Conservation (phyloP, 2,888 invertebrate genomes). For the Drosophila histrio region DNA sequence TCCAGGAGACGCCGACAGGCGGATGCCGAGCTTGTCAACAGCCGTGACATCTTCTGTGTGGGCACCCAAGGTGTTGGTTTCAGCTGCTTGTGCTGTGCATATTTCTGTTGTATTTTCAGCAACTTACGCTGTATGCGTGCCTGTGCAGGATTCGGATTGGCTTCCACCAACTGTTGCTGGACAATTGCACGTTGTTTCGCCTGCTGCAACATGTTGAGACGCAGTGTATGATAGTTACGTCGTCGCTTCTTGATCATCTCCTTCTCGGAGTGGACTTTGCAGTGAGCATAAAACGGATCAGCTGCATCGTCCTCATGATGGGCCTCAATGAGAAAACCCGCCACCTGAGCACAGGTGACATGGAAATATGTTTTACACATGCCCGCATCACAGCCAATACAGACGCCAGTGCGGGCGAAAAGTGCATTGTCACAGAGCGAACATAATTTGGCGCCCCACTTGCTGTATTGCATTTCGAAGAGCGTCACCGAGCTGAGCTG, state of each 20-base stretch:
- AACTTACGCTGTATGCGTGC: slow-evolving; percentile 91
- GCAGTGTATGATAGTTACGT: slow-evolving; percentile 93
- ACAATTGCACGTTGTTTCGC: slow-evolving; percentile 70
- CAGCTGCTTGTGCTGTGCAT: slow-evolving; percentile 89
- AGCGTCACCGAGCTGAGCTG: slow-evolving; percentile 95
- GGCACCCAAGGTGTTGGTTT: slow-evolving; percentile 95
- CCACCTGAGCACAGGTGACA: slow-evolving; percentile 98
- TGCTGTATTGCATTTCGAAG: slow-evolving; percentile 98
- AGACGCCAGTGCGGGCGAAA: slow-evolving; percentile 96
- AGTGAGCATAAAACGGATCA: slow-evolving; percentile 98
- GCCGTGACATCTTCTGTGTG: slow-evolving; percentile 96
- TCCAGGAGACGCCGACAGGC: slow-evolving; percentile 92
- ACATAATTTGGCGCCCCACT: slow-evolving; percentile 97
- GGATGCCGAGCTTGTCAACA: slow-evolving; percentile 95
- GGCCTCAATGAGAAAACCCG: slow-evolving; percentile 96
- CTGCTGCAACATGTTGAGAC: slow-evolving; percentile 91
- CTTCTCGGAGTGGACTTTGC: slow-evolving; percentile 97
- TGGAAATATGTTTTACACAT: slow-evolving; percentile 99
- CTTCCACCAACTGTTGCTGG: slow-evolving; percentile 56
- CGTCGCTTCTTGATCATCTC: slow-evolving; percentile 91
- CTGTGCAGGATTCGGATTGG: slow-evolving; percentile 87
- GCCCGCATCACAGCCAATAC: slow-evolving; percentile 98
- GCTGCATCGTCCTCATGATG: slow-evolving; percentile 96
- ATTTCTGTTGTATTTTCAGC: slow-evolving; percentile 93
- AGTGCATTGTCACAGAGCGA: slow-evolving; percentile 94